Evolutionary conservation across 2,113 vertebrate genomes (phyloP), one percentile per base, ranked within the genome.

Genomic region (Eubucco bourcierii): DNA sequence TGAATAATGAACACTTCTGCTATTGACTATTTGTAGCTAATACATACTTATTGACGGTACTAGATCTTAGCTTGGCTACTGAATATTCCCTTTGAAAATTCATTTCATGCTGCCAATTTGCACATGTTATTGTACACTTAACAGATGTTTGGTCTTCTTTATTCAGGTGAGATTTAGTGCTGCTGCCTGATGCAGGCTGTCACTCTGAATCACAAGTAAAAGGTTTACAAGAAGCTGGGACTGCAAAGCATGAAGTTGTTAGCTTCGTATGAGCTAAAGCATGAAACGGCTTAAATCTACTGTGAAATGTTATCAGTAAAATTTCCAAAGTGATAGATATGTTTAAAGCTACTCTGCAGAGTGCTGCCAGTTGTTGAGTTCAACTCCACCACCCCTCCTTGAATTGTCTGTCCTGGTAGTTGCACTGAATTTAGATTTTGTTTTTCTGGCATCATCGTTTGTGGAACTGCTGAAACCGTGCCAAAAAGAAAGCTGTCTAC

Each of bases 381-480:
- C 20, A 2, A 28, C 27, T 14, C 28, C 5, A 1, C 0, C 1
- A 2, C 1, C 6, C 5, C 8, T 2, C 3, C 41, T 46, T 18
- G 33, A 78, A n/a, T 71, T 28, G 34, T 58, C 25, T 39, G 77
- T 90, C 50, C 87, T 87, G 94, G 90, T 94, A 55, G 65, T 73
- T 80, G 81, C 47, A 39, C 75, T 91, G 94, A 88, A 63, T 61
- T 93, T 73, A 79, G 28, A 39, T 82, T n/a, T 89, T 84, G 77
- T 90, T 95, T 97, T 96, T 94, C 93, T 97, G 95, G 95, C 94
- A 73, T 55, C 73, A 1, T 61, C 19, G 33, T 29, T 46, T 24
- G 1, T 93, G 96, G 95, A 94, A 91, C 65, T 66, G 34, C 74
- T 21, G 66, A 81, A 91, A n/a, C 61, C 55, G 39, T 66, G 94